These are phyloP conservation scores for Hyla sarda DNA, from an alignment of 2,113 vertebrate species.

Conservation along the genomic window DNA sequence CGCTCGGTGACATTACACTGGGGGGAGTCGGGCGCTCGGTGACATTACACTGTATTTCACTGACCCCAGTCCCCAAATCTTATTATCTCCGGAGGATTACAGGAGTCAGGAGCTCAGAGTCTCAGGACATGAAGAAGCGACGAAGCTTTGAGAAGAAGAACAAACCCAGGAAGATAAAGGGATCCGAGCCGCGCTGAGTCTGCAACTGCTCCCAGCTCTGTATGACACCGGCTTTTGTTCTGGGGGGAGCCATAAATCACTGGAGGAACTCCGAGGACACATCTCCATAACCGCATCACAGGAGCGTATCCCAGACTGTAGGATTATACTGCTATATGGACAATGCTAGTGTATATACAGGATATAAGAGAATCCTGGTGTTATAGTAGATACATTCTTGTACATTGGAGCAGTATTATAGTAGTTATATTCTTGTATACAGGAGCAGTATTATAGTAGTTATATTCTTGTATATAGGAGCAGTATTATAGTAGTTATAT, in stretches of 20 bases:
- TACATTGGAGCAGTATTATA: background rate
- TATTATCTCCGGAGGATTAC: constrained; percentile 20
- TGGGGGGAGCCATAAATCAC: background rate
- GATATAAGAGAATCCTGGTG: background rate
- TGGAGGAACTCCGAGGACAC: background rate
- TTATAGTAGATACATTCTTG: constrained; percentile 1
- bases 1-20: no score
- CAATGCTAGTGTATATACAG: background rate
- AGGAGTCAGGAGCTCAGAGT: background rate
- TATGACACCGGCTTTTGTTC: background rate
- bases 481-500: constrained; percentile 2
- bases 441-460: constrained; percentile 5
- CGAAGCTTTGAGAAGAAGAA: background rate
- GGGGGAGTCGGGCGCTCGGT: background rate
- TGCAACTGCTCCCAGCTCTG: background rate
- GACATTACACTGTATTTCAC: background rate
- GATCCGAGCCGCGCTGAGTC: background rate
- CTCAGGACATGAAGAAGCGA: background rate
- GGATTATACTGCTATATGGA: background rate
- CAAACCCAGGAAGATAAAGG: background rate
- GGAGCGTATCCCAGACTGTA: background rate
- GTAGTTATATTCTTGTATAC: background rate
- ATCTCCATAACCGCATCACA: background rate
- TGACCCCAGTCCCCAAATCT: background rate
- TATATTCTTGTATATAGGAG: background rate